These are phyloP conservation scores for Diabrotica virgifera DNA, from an alignment of 1,140 invertebrate species.

Conservation along the genomic window DNA sequence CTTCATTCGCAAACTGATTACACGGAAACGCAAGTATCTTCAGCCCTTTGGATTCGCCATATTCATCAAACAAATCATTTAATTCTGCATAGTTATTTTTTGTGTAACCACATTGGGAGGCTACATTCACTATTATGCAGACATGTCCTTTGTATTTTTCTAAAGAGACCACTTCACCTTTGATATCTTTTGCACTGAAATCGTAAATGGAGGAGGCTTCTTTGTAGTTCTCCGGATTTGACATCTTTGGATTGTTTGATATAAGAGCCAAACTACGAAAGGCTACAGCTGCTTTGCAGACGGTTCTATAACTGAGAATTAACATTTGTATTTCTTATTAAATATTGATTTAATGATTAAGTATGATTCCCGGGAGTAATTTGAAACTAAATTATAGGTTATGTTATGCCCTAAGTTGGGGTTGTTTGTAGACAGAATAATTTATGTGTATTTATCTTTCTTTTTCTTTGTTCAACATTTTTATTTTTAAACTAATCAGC, in stretches of 20 bases:
- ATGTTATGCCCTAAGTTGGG: too few species aligned
- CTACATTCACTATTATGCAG: slow-evolving; percentile 81
- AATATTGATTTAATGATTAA: too few species aligned
- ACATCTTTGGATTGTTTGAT: slow-evolving; percentile 50
- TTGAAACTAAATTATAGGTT: too few species aligned
- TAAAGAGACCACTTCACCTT: slow-evolving; percentile 68
- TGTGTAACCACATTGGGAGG: slow-evolving; percentile 81
- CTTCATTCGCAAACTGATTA: slow-evolving; percentile 85
- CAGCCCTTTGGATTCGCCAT: slow-evolving; percentile 61
- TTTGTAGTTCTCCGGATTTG: slow-evolving; percentile 51
- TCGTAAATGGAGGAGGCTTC: slow-evolving; percentile 70
- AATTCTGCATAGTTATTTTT: slow-evolving; percentile 76
- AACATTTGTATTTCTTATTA: slow-evolving; percentile 9
- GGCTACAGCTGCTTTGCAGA: slow-evolving; percentile 10
- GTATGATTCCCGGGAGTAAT: too few species aligned
- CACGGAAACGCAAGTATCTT: slow-evolving; percentile 88
- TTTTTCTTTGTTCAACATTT: too few species aligned
- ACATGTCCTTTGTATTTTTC: slow-evolving; percentile 72
- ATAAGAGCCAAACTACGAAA: slow-evolving; percentile 41
- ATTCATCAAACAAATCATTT: slow-evolving; percentile 69
- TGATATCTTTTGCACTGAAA: slow-evolving; percentile 71
- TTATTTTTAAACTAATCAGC: too few species aligned
- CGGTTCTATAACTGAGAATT: slow-evolving; percentile 6
- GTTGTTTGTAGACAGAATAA: too few species aligned
- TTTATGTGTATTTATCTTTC: too few species aligned